Conservation (phyloP, 2,797 vertebrate genomes). For the Tarsius wallacei region DNA sequence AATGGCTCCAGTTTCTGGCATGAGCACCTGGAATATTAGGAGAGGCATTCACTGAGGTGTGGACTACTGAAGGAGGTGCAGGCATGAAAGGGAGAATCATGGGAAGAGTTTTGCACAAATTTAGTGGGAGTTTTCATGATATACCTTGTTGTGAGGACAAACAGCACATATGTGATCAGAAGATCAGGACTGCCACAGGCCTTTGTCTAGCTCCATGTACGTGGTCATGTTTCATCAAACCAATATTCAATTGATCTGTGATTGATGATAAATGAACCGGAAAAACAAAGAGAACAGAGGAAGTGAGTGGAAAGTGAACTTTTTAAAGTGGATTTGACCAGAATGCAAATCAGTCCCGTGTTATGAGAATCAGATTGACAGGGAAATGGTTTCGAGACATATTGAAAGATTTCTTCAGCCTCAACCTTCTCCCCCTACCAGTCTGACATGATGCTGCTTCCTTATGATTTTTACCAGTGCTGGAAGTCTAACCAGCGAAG, state of each 20-base stretch:
- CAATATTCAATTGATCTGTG: neutral
- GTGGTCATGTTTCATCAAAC: neutral
- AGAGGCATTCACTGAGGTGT: neutral
- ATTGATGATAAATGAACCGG: neutral
- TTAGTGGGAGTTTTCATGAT: neutral
- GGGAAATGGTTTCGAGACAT: neutral
- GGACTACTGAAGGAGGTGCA: neutral
- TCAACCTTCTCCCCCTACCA: neutral
- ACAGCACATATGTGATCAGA: fast-evolving
- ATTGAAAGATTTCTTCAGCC: neutral
- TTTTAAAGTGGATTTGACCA: neutral
- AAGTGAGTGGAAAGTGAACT: neutral
- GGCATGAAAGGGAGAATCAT: neutral
- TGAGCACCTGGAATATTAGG: neutral
- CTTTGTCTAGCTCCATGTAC: neutral
- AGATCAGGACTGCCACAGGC: fast-evolving
- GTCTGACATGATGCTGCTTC: neutral
- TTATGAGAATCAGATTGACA: neutral
- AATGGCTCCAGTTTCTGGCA: neutral
- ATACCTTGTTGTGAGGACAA: neutral
- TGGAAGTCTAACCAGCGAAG: neutral
- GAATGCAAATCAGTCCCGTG: neutral
- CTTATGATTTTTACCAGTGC: neutral
- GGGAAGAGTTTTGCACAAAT: neutral
- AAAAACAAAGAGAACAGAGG: neutral